These are phyloP conservation scores for Ormyrus labotus DNA, from an alignment of 2,888 invertebrate species.

Conservation along the genomic window DNA sequence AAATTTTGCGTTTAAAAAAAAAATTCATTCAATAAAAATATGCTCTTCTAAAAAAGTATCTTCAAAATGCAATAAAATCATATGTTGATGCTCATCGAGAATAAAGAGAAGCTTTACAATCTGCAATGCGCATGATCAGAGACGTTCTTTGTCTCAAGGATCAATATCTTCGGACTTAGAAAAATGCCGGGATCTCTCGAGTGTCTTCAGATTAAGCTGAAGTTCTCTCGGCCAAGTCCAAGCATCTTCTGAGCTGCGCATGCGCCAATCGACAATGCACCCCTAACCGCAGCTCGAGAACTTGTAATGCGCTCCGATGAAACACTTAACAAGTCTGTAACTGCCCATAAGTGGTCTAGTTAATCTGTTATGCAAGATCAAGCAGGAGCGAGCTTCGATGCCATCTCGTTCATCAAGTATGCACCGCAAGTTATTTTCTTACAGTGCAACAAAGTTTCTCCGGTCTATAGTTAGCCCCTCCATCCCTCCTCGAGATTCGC, in stretches of 20 bases:
- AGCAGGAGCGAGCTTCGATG: background rate
- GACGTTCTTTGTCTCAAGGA: background rate
- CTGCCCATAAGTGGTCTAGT: slow-evolving; percentile 4
- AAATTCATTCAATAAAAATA: too few species aligned
- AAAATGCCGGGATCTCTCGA: background rate
- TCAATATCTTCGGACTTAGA: background rate
- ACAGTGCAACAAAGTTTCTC: slow-evolving; percentile 36
- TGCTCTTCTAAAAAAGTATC: too few species aligned
- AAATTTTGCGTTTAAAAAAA: too few species aligned
- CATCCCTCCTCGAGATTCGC: background rate
- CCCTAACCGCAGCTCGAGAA: slow-evolving; percentile 26
- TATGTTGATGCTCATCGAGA: too few species aligned
- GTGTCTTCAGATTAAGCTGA: background rate
- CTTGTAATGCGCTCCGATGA: background rate
- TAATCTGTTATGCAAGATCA: slow-evolving; percentile 41
- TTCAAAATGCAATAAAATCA: too few species aligned
- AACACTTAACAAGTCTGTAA: slow-evolving; percentile 25
- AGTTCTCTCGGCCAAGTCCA: background rate
- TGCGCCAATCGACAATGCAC: slow-evolving; percentile 23
- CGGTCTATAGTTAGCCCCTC: background rate
- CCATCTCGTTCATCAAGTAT: slow-evolving; percentile 21
- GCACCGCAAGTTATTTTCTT: slow-evolving; percentile 34
- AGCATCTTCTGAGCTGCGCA: slow-evolving; percentile 19
- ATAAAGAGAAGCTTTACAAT: too few species aligned
- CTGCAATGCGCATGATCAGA: background rate